phyloP scores from a whole-genome alignment of 2,888 invertebrate species.

The Lasiommata megera region DNA sequence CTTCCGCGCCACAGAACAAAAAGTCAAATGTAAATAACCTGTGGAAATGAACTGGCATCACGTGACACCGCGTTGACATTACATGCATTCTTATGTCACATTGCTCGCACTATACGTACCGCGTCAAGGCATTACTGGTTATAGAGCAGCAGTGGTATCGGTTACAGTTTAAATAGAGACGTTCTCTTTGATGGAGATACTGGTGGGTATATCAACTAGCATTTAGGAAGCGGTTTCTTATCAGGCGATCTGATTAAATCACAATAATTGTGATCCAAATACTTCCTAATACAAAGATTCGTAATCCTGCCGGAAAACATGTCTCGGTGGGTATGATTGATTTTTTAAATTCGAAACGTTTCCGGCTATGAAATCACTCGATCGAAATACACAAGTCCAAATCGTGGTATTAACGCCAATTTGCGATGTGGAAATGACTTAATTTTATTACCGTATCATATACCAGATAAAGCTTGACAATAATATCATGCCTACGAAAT shows the following conservation, averaged over 20 bases:
- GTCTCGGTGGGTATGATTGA: conserved; percentile 31
- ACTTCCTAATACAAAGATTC: conserved; percentile 72
- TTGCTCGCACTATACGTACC: conserved; percentile 40
- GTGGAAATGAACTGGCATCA: conserved; percentile 54
- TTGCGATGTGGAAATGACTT: conserved; percentile 35
- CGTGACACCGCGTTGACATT: conserved; percentile 47
- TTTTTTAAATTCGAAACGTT: conserved; percentile 42
- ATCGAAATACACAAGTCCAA: conserved; percentile 44
- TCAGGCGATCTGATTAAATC: conserved; percentile 55
- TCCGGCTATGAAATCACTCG: conserved; percentile 71
- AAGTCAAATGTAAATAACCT: conserved; percentile 81
- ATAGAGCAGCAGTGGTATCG: conserved; percentile 46
- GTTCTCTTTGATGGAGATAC: background rate
- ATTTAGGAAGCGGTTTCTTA: conserved; percentile 74
- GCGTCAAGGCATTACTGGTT: conserved; percentile 32
- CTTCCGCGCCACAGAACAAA: conserved; percentile 71
- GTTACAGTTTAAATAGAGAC: conserved; percentile 1
- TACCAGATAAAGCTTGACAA: conserved; percentile 21
- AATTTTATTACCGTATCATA: conserved; percentile 37
- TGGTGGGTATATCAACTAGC: conserved; percentile 16
- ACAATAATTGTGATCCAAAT: conserved; percentile 53
- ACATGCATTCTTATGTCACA: conserved; percentile 43
- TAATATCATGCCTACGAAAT: conserved; percentile 11
- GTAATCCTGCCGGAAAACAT: conserved; percentile 67
- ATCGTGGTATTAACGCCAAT: conserved; percentile 42